Base-by-base conservation (phyloP, 2,888 invertebrate species). In the Synergus umbraculus region DNA sequence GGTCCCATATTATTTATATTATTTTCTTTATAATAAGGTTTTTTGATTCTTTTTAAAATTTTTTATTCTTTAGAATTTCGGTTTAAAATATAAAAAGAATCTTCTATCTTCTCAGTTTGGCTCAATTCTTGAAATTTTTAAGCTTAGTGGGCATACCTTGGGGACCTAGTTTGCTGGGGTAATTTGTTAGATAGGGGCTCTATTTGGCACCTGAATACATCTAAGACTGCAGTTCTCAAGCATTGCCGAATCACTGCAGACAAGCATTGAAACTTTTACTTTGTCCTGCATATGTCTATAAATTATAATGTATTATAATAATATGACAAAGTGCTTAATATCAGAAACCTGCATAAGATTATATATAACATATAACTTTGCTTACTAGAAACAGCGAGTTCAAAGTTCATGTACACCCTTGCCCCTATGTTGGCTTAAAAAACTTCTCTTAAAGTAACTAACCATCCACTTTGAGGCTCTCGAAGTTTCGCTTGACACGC, bases 361-460 rank as follows among this genome's bases (percentile, higher is more conserved):
- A 4, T 65, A 15, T 13, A 65, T 64, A 29, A 37, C 37, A 15
- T 13, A 65, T 64, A 29, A 37, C 37, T 65, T 65, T 65, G 37
- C 41, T 65, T 65, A 37, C 22, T 41, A 65, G 29, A 29, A 65
- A n/a, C 41, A 65, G 37, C 65, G 41, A 41, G 13, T 65, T 65
- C 15, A 65, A 65, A 65, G 65, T 41, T 41, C 65, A n/a, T 58
- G 58, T n/a, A 58, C 58, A 58, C 58, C n/a, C 41, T 65, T 65
- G 65, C 41, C 41, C 41, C 41, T 65, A 15, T 65, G n/a, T 65
- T 41, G 41, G 41, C 65, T 65, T 65, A 41, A 65, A 65, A 65
- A 65, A 41, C 41, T 65, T 15, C 8, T 41, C 41, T 65, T 65
- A 65, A 65, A 65, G 81, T 82, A 83, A 37, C 37, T 37, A 37